A percentile compares a stretch with the other conserved stretches of the same genome.
phyloP scores from a whole-genome alignment of 2,888 invertebrate genomes.

The Epistrophella euchroma region DNA sequence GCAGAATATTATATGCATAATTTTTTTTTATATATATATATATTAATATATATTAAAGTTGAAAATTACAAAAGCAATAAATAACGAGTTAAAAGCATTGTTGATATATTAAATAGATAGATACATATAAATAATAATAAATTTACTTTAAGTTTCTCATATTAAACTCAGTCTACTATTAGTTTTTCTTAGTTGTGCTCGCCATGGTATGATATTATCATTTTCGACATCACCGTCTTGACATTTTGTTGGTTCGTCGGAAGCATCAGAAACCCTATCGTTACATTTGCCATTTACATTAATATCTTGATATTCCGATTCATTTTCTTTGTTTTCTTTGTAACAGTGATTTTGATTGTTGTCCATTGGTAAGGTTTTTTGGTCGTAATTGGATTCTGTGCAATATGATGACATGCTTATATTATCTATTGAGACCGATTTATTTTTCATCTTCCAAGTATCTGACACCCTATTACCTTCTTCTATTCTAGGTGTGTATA shows the following conservation, averaged over 20 bases:
- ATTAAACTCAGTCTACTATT: slow-evolving; percentile 94
- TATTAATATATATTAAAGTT: slow-evolving; percentile 28
- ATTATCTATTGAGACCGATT: slow-evolving; percentile 88
- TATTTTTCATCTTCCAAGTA: slow-evolving; percentile 84
- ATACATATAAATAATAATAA: slow-evolving; percentile 14
- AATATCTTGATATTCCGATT: slow-evolving; percentile 53
- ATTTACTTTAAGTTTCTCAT: slow-evolving; percentile 83
- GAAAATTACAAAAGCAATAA: slow-evolving; percentile 62
- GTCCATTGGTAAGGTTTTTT: slow-evolving; percentile 76
- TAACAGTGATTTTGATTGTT: slow-evolving; percentile 79
- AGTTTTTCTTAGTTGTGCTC: slow-evolving; percentile 94
- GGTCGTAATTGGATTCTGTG: slow-evolving; percentile 79
- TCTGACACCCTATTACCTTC: slow-evolving; percentile 85
- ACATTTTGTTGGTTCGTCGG: slow-evolving; percentile 80
- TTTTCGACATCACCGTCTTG: slow-evolving; percentile 85
- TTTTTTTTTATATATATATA: slow-evolving; percentile 29
- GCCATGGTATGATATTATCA: slow-evolving; percentile 93
- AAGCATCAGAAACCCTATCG: slow-evolving; percentile 64
- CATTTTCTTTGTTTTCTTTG: slow-evolving; percentile 82
- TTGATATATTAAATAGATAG: slow-evolving; percentile 18
- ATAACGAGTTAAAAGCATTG: slow-evolving; percentile 58
- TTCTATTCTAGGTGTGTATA: slow-evolving; percentile 89
- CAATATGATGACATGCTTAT: slow-evolving; percentile 84
- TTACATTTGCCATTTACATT: slow-evolving; percentile 73
- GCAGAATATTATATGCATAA: slow-evolving; percentile 3